These are phyloP conservation scores for Cephalopachus bancanus DNA, from an alignment of 2,797 vertebrate genomes.

Conservation along the genomic window DNA sequence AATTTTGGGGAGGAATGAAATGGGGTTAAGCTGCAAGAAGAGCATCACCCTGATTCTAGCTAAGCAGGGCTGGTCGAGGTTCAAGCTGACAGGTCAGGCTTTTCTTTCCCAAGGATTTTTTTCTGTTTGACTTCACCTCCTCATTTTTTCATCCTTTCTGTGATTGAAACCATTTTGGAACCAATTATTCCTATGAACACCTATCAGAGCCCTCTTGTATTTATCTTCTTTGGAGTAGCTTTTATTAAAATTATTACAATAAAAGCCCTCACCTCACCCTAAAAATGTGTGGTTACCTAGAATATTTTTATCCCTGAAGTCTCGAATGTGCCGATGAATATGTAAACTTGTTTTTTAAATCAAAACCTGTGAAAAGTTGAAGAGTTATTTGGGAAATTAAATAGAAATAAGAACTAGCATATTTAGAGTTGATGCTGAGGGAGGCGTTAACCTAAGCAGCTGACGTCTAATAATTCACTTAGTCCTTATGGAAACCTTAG, in stretches of 20 bases:
- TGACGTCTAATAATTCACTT: neutral
- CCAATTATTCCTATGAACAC: neutral
- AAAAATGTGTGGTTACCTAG: neutral
- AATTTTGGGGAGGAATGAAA: neutral
- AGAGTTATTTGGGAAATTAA: conserved; percentile 12
- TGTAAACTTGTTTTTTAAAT: neutral
- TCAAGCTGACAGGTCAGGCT: neutral
- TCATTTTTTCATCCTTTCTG: neutral
- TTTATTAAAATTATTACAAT: neutral
- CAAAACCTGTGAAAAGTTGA: neutral
- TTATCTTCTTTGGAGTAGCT: neutral
- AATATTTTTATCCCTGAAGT: neutral
- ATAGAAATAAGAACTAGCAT: neutral
- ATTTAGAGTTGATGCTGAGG: neutral
- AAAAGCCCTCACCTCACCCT: neutral
- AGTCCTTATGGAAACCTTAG: neutral
- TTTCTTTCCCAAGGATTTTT: neutral
- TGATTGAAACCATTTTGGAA: neutral
- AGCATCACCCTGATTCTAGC: neutral
- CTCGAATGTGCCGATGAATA: neutral
- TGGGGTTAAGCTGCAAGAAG: neutral
- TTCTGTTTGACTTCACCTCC: neutral
- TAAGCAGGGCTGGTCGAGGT: neutral
- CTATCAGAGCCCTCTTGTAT: neutral
- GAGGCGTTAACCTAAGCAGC: neutral